Evolutionary conservation across 2,797 vertebrate genomes (phyloP).

Genomic region (Crax fasciolata): DNA sequence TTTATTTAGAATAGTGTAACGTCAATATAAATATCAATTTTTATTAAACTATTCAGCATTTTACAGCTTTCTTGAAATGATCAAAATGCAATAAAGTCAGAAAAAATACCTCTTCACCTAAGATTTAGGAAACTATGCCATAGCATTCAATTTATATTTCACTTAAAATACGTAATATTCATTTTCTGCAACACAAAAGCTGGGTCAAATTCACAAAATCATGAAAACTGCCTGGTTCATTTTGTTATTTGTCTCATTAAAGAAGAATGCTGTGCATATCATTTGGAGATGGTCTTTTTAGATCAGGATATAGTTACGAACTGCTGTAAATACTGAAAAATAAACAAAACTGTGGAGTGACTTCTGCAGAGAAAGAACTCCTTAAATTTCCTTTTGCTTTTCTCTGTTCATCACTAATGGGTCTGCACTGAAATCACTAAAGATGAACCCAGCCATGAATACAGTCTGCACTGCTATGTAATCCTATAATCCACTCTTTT

Average conservation of each 20-base stretch:
- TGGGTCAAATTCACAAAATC: constrained; percentile 48
- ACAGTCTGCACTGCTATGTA: constrained; percentile 56
- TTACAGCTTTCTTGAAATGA: constrained; percentile 73
- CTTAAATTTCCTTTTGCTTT: not conserved
- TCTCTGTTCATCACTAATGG: constrained; percentile 38
- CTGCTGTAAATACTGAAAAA: constrained; percentile 55
- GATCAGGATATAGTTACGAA: constrained; percentile 70
- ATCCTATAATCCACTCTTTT: constrained; percentile 76
- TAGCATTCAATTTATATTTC: constrained; percentile 58
- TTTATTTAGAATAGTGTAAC: constrained; percentile 79
- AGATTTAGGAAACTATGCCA: constrained; percentile 42
- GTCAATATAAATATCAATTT: constrained; percentile 83
- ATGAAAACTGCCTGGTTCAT: constrained; percentile 47
- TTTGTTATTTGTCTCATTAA: constrained; percentile 69
- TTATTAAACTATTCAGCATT: constrained; percentile 77
- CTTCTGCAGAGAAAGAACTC: not conserved
- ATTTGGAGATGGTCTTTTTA: constrained; percentile 58
- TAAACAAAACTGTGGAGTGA: not conserved
- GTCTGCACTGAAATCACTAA: constrained; percentile 33
- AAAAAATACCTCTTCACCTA: constrained; percentile 70
- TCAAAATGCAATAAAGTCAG: constrained; percentile 72
- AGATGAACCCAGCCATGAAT: constrained; percentile 26
- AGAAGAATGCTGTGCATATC: constrained; percentile 41
- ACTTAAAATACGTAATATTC: constrained; percentile 45
- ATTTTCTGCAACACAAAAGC: constrained; percentile 54